Evolutionary conservation across 1,140 invertebrate species (phyloP).

Genomic region (Araneus ventricosus): DNA sequence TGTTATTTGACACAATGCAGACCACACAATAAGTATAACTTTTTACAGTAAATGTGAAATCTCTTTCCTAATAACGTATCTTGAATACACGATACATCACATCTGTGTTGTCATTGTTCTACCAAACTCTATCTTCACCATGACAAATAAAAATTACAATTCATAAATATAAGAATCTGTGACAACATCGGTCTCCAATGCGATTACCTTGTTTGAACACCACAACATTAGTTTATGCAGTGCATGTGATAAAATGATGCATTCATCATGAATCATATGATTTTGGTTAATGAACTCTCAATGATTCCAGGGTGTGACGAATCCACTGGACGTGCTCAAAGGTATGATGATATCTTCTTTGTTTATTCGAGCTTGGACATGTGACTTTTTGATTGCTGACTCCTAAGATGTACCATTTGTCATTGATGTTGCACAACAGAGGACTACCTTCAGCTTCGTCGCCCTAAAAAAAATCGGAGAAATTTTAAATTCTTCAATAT

Average conservation of each 20-base stretch:
- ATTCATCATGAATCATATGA: not conserved
- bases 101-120: constrained; percentile 36
- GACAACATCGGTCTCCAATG: constrained; percentile 14
- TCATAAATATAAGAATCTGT: constrained; percentile 34
- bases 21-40: constrained; percentile 46
- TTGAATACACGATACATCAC: not conserved
- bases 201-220: constrained; percentile 12
- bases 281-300: constrained; percentile 54
- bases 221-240: constrained; percentile 12
- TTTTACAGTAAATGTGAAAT: constrained; percentile 57
- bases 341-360: constrained; percentile 46
- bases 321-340: constrained; percentile 74
- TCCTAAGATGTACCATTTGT: constrained; percentile 72
- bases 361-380: constrained; percentile 60
- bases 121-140: constrained; percentile 7
- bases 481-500: not conserved
- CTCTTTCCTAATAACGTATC: constrained; percentile 32
- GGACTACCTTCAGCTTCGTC: constrained; percentile 66
- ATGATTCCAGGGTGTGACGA: constrained; percentile 67
- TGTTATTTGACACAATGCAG: constrained; percentile 41
- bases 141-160: constrained; percentile 48
- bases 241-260: constrained; percentile 40
- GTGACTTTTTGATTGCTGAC: constrained; percentile 50
- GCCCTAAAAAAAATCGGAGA: constrained; percentile 14
- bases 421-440: constrained; percentile 67